These are phyloP conservation scores for Neogobius melanostomus DNA, from an alignment of 2,113 vertebrate species.

Conservation along the genomic window DNA sequence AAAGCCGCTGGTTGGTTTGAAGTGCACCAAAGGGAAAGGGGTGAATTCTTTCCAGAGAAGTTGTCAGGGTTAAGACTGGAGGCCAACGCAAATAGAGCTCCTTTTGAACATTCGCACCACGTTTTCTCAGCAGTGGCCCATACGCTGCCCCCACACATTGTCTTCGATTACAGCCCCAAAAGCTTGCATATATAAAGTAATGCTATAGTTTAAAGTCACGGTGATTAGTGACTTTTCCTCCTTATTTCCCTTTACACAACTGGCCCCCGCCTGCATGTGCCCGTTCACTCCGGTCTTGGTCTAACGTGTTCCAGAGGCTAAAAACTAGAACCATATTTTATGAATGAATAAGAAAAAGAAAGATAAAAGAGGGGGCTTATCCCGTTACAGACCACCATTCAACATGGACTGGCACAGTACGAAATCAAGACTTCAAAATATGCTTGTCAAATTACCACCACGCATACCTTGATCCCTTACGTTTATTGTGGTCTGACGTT, in stretches of 20 bases:
- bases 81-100: conserved; percentile 22
- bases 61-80: conserved; percentile 32
- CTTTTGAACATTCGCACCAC: conserved; percentile 51
- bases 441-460: conserved; percentile 50
- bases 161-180: conserved; percentile 44
- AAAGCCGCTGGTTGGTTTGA: conserved; percentile 15
- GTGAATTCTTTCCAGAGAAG: conserved; percentile 20
- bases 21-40: conserved; percentile 1
- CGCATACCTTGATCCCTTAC: neutral
- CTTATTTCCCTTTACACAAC: conserved; percentile 33
- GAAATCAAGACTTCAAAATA: conserved; percentile 47
- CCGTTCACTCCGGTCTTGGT: conserved; percentile 22
- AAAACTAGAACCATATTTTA: conserved; percentile 70
- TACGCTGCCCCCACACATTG: conserved; percentile 27
- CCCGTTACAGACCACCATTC: conserved; percentile 51
- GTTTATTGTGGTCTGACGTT: conserved; percentile 11
- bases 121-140: conserved; percentile 37
- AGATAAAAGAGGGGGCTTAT: conserved; percentile 60
- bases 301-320: conserved; percentile 66
- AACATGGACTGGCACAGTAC: conserved; percentile 32
- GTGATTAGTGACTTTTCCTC: conserved; percentile 59
- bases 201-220: conserved; percentile 49
- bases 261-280: conserved; percentile 6
- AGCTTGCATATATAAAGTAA: conserved; percentile 19
- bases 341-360: conserved; percentile 56